Evolutionary conservation across 2,797 vertebrate species (phyloP), one percentile per base, ranked within the genome.

Genomic region (Gadopsis marmoratus): DNA sequence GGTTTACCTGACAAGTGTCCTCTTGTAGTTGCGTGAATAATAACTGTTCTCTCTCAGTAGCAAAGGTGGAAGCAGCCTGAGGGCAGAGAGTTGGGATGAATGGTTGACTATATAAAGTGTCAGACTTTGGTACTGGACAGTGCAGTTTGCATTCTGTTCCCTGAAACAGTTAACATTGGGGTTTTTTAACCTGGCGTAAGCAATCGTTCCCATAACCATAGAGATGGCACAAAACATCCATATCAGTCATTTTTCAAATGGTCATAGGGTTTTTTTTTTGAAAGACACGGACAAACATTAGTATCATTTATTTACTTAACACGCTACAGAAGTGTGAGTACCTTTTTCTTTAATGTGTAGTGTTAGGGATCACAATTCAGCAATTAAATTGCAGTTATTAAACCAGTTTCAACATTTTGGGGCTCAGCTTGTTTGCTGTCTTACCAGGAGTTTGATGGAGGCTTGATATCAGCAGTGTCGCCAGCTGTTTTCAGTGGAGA

Each of bases 1-100:
- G 31, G 47, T 73, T 60, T 66, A 53, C 45, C 35, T 21, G 37
- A 75, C 8, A 54, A 51, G 56, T 62, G 41, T 37, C 50, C 39
- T 39, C 29, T 70, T 29, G 29, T 48, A 31, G 58, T 62, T 37
- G 21, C 61, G 74, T 3, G 17, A 56, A 65, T 56, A 29, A 17
- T 75, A 59, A 37, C 48, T 47, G 70, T 21, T 61, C 16, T 54
- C 31, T 48, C 41, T 26, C 1, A 26, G 50, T 23, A 47, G 58
- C 11, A 56, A 45, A 47, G 21, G 37, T 47, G 14, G 9, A 61
- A 29, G 39, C 5, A 17, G 21, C 37, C 33, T 68, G 45, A 48
- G 53, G 41, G 39, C 51, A 14, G 51, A 35, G 23, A 3, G 16
- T 11, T 50, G 6, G 16, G n/a, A 26, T 31, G 37, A 53, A 53